phyloP scores from a whole-genome alignment of 2,888 invertebrate genomes.

The Cerastoderma edule region DNA sequence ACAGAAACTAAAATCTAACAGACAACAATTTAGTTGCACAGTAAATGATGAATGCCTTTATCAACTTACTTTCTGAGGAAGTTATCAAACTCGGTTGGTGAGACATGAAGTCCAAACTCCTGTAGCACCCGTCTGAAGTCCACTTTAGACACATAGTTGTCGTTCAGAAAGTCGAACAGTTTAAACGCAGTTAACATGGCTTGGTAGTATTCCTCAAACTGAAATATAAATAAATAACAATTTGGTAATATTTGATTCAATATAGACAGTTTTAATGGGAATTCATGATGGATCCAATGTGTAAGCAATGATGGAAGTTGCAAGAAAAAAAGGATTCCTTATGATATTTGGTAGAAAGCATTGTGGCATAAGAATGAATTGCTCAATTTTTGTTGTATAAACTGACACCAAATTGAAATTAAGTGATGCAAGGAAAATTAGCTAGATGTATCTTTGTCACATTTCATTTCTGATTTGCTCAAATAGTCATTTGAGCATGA shows the following conservation, averaged over 20 bases:
- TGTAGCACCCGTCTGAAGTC: conserved; percentile 77
- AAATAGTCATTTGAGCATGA: too few species aligned
- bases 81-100: conserved; percentile 73
- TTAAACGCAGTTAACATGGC: conserved; percentile 73
- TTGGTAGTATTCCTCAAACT: conserved; percentile 79
- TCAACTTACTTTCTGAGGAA: conserved; percentile 71
- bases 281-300: too few species aligned
- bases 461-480: too few species aligned
- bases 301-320: too few species aligned
- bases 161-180: conserved; percentile 75
- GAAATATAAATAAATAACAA: conserved; percentile 14
- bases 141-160: conserved; percentile 72
- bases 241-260: background rate
- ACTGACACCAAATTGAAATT: too few species aligned
- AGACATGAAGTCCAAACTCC: conserved; percentile 76
- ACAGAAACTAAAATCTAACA: too few species aligned
- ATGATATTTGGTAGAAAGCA: background rate
- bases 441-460: too few species aligned
- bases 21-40: too few species aligned
- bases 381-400: background rate
- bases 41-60: too few species aligned
- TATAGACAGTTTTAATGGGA: too few species aligned
- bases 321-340: too few species aligned
- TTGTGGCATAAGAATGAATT: background rate
- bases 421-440: too few species aligned